Evolutionary conservation across 2,113 vertebrate genomes (phyloP).

Genomic region (Cavia porcellus): DNA sequence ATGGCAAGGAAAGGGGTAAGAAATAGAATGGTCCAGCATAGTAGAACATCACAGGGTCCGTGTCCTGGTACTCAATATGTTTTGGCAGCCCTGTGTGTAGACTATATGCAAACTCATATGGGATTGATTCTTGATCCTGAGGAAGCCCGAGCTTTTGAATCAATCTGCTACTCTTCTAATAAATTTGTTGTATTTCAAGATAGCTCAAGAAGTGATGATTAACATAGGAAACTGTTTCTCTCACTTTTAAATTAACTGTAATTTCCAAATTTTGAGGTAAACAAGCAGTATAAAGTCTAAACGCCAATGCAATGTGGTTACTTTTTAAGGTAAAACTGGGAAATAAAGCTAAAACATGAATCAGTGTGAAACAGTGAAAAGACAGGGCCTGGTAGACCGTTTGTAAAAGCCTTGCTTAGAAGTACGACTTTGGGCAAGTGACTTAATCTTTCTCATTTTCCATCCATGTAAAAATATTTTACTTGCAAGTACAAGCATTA

Average conservation of each 20-base stretch:
- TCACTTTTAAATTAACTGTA: neutral
- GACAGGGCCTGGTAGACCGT: neutral
- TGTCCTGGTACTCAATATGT: neutral
- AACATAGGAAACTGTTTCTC: neutral
- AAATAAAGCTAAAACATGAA: neutral
- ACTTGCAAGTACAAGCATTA: slow-evolving; percentile 34
- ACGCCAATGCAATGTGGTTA: neutral
- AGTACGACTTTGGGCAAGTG: neutral
- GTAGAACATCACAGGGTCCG: neutral
- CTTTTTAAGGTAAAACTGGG: neutral
- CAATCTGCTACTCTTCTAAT: neutral
- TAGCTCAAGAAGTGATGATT: neutral
- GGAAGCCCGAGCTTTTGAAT: neutral
- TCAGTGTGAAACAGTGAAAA: neutral
- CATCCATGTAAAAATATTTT: neutral
- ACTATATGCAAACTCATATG: neutral
- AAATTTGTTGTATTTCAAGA: slow-evolving; percentile 7
- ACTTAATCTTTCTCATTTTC: neutral
- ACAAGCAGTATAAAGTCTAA: neutral
- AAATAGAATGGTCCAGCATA: neutral
- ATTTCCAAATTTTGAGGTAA: slow-evolving; percentile 32
- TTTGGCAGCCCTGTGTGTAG: neutral
- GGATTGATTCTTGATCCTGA: neutral
- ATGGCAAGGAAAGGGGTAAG: neutral
- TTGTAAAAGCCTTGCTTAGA: neutral